Conservation (phyloP, 2,797 vertebrate genomes). For the Salmo trutta region DNA sequence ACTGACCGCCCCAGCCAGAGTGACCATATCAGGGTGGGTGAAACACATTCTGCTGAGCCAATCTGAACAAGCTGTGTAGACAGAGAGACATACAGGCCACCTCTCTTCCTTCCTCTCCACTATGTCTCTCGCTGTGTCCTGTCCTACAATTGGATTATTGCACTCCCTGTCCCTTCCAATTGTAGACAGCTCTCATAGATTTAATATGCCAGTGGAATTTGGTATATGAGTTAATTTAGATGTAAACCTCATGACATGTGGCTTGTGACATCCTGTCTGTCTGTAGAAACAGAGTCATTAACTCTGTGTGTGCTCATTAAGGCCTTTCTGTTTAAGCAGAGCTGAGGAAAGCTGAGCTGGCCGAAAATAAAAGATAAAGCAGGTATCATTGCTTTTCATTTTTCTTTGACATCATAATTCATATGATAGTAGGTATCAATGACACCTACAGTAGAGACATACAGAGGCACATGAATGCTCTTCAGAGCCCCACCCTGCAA, state of each 20-base stretch:
- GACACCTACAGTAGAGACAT: not conserved
- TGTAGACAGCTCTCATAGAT: constrained; percentile 70
- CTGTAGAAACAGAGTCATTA: constrained; percentile 52
- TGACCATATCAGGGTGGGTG: constrained; percentile 32
- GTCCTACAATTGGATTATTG: constrained; percentile 74
- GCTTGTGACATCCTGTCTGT: constrained; percentile 71
- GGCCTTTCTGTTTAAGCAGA: not conserved
- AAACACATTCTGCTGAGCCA: constrained; percentile 35
- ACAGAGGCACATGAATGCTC: not conserved
- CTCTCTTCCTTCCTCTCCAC: constrained; percentile 43
- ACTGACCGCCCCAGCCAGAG: constrained; percentile 34
- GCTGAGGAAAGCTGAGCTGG: not conserved
- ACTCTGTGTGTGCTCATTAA: constrained; percentile 48
- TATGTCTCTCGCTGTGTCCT: constrained; percentile 56
- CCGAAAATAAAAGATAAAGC: not conserved
- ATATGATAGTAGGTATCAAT: not conserved
- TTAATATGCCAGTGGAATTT: constrained; percentile 78
- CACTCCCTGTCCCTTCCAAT: constrained; percentile 35
- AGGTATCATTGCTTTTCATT: constrained; percentile 5
- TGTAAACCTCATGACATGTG: constrained; percentile 75
- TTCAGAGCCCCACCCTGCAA: not conserved
- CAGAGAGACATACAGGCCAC: constrained; percentile 36
- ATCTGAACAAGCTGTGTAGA: constrained; percentile 38
- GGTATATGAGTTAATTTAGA: constrained; percentile 77
- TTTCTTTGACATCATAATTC: constrained; percentile 1